These are phyloP conservation scores for Fulica atra DNA, from an alignment of 2,113 vertebrate genomes.

Conservation along the genomic window DNA sequence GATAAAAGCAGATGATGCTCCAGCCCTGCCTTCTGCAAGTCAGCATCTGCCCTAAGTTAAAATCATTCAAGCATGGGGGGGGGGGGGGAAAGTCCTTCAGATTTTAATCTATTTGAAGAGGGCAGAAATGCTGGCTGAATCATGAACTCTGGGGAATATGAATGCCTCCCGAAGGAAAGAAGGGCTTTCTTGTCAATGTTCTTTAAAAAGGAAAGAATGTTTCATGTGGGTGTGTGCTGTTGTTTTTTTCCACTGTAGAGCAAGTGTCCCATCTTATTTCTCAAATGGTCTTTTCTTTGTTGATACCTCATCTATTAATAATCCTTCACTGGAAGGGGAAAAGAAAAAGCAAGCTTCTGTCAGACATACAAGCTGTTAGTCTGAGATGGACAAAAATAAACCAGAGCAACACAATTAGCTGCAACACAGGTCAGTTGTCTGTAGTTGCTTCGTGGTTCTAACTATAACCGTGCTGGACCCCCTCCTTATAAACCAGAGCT, in stretches of 20 bases:
- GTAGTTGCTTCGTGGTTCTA: background rate
- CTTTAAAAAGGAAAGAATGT: conserved; percentile 38
- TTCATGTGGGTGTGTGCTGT: conserved; percentile 32
- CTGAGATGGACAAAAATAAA: conserved; percentile 63
- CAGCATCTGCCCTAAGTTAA: conserved; percentile 42
- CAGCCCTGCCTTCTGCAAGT: conserved; percentile 36
- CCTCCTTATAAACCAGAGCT: background rate
- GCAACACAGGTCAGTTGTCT: conserved; percentile 32
- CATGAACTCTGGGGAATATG: conserved; percentile 15
- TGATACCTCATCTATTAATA: conserved; percentile 69
- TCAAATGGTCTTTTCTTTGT: conserved; percentile 62
- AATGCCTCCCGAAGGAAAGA: background rate
- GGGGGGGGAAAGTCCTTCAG: background rate
- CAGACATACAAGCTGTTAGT: conserved; percentile 62
- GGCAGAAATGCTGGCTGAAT: conserved; percentile 28
- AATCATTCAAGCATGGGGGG: background rate
- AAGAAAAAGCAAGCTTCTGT: conserved; percentile 47
- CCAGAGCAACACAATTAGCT: conserved; percentile 22
- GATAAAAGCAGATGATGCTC: conserved; percentile 15
- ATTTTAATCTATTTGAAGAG: conserved; percentile 37
- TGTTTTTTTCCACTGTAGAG: conserved; percentile 21
- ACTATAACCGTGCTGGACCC: background rate
- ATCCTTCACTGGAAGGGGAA: conserved; percentile 44
- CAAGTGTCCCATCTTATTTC: conserved; percentile 65
- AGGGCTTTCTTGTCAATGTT: conserved; percentile 8